Evolutionary conservation across 2,797 vertebrate genomes (phyloP).

Genomic region (Rhabdomys pumilio): DNA sequence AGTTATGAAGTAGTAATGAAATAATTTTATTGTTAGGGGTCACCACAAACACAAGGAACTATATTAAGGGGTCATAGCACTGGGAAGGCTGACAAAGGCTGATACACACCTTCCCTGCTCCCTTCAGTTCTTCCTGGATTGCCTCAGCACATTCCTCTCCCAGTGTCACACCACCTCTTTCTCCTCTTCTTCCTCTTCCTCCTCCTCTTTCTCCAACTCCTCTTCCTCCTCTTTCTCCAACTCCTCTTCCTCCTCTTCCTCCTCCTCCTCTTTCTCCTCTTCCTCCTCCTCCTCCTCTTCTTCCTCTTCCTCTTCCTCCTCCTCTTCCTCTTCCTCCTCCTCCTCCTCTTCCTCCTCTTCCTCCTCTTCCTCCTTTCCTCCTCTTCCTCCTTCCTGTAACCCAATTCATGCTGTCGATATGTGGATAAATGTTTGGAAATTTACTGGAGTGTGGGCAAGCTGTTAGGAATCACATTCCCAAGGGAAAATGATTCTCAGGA

Average conservation of each 20-base stretch:
- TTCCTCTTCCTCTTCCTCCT: too few relatives aligned
- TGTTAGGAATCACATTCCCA: neutral
- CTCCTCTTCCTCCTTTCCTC: neutral
- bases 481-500: neutral
- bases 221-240: too few relatives aligned
- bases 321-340: too few relatives aligned
- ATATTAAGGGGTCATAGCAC: neutral
- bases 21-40: neutral
- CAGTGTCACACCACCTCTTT: too few relatives aligned
- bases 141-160: neutral
- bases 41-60: neutral
- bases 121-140: neutral
- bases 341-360: too few relatives aligned
- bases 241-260: too few relatives aligned
- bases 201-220: neutral
- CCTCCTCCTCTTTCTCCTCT: rapidly evolving
- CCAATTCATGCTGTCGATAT: neutral
- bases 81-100: too few relatives aligned
- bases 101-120: too few relatives aligned
- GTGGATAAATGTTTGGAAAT: neutral
- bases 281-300: neutral
- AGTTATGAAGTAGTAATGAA: neutral
- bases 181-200: neutral
- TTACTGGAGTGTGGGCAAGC: neutral
- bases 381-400: neutral